phyloP scores from a whole-genome alignment of 2,888 invertebrate species.

The Marasmarcha lunaedactyla region DNA sequence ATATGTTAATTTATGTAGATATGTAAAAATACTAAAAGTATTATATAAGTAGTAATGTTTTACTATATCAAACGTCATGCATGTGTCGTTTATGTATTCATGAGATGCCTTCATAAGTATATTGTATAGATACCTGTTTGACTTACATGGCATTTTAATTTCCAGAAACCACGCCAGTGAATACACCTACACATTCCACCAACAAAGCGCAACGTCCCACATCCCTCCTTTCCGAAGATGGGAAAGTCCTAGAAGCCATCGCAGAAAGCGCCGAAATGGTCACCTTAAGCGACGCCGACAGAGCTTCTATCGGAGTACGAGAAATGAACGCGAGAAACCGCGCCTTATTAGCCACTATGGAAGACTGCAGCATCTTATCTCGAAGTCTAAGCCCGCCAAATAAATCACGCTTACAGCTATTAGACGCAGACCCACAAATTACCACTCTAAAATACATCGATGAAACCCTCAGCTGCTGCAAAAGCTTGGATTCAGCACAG shows the following conservation, averaged over 20 bases:
- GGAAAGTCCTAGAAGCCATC: conserved; percentile 74
- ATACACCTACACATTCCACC: conserved; percentile 53
- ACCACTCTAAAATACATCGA: conserved; percentile 74
- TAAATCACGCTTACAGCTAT: conserved; percentile 46
- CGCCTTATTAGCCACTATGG: conserved; percentile 64
- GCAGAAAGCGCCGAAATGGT: conserved; percentile 78
- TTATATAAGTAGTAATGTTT: no score
- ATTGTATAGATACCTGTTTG: no score
- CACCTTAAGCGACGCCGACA: conserved; percentile 69
- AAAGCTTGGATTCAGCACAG: conserved; percentile 59
- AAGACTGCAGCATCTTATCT: conserved; percentile 61
- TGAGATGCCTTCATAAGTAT: no score
- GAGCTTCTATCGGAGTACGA: conserved; percentile 45
- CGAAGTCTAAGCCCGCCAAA: conserved; percentile 58
- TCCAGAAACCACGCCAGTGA: conserved; percentile 58
- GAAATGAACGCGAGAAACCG: conserved; percentile 63
- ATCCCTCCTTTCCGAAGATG: conserved; percentile 74
- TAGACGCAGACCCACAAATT: conserved; percentile 63
- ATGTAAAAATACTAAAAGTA: no score
- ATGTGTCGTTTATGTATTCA: no score
- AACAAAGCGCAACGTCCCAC: conserved; percentile 64
- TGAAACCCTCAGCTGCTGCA: conserved; percentile 64
- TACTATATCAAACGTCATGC: no score
- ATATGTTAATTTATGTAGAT: no score
- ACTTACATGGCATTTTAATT: no score